Conservation (phyloP, 2,888 invertebrate genomes). For the Siphlonurus alternatus region DNA sequence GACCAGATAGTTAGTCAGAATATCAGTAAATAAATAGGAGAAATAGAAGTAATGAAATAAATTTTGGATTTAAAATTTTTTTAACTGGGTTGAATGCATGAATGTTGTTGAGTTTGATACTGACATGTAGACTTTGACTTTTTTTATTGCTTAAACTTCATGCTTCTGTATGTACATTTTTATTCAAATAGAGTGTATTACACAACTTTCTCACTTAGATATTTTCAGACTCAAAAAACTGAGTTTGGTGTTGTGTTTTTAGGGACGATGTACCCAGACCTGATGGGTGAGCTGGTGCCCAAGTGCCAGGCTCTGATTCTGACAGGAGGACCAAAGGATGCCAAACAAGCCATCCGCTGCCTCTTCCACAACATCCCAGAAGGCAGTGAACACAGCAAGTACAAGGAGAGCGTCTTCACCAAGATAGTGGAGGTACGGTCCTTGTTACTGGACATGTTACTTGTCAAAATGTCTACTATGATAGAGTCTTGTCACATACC, state of each 20-base stretch:
- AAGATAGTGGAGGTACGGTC: conserved; percentile 50
- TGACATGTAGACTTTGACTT: too few species aligned
- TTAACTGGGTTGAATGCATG: too few species aligned
- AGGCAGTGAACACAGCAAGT: conserved; percentile 23
- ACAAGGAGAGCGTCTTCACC: conserved; percentile 61
- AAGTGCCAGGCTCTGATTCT: conserved; percentile 78
- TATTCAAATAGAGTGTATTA: too few species aligned
- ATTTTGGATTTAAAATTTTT: too few species aligned
- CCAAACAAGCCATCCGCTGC: conserved; percentile 91
- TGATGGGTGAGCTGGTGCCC: conserved; percentile 65
- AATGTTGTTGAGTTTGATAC: too few species aligned
- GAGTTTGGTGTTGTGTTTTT: conserved; percentile 15
- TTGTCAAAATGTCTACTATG: neutral
- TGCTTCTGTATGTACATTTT: too few species aligned
- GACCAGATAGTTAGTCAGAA: too few species aligned
- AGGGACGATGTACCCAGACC: conserved; percentile 56
- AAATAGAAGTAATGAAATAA: too few species aligned
- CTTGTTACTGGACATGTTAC: neutral
- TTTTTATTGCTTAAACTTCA: too few species aligned
- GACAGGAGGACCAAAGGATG: conserved; percentile 84
- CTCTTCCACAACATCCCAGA: conserved; percentile 59
- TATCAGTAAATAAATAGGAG: neutral
- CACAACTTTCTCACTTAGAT: too few species aligned
- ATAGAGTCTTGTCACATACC: neutral
- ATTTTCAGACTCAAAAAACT: too few species aligned